These are phyloP conservation scores for Orchesella flavescens DNA, from an alignment of 2,888 invertebrate genomes.

Conservation along the genomic window DNA sequence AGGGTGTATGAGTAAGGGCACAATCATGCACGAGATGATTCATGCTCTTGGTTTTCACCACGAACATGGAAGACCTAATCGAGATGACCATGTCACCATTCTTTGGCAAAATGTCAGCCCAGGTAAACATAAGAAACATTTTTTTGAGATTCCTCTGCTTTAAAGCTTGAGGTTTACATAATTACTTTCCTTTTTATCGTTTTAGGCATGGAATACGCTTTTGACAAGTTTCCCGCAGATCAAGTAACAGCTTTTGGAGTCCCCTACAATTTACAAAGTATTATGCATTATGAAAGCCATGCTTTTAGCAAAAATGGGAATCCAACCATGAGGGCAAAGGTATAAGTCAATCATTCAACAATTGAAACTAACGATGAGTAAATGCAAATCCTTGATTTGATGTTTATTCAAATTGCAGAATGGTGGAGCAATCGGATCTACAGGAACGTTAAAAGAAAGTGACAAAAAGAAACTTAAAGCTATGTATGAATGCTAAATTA, in stretches of 20 bases:
- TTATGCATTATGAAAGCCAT: constrained; percentile 54
- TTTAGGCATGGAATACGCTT: constrained; percentile 19
- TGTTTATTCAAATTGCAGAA: not conserved
- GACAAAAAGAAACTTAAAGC: not conserved
- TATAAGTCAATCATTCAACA: not conserved
- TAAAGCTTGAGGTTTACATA: not conserved
- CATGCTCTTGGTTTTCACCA: constrained; percentile 61
- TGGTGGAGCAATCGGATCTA: not conserved
- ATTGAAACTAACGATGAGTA: too few relatives aligned
- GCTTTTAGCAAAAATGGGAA: constrained; percentile 53
- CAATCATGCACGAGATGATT: constrained; percentile 51
- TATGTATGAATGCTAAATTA: not conserved
- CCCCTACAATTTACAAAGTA: constrained; percentile 43
- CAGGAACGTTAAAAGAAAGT: not conserved
- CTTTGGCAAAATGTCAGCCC: constrained; percentile 54
- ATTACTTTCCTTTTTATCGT: not conserved
- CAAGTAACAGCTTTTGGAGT: constrained; percentile 37
- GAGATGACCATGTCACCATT: constrained; percentile 61
- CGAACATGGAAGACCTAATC: constrained; percentile 61
- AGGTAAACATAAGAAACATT: constrained; percentile 10
- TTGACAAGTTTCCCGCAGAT: not conserved
- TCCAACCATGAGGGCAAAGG: constrained; percentile 52
- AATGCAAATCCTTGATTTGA: not conserved
- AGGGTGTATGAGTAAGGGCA: constrained; percentile 22
- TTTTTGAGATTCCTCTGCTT: too few relatives aligned